A percentile compares a stretch with the other conserved stretches of the same genome.
phyloP scores from a whole-genome alignment of 2,797 vertebrate species.

The Lacerta bilineata region DNA sequence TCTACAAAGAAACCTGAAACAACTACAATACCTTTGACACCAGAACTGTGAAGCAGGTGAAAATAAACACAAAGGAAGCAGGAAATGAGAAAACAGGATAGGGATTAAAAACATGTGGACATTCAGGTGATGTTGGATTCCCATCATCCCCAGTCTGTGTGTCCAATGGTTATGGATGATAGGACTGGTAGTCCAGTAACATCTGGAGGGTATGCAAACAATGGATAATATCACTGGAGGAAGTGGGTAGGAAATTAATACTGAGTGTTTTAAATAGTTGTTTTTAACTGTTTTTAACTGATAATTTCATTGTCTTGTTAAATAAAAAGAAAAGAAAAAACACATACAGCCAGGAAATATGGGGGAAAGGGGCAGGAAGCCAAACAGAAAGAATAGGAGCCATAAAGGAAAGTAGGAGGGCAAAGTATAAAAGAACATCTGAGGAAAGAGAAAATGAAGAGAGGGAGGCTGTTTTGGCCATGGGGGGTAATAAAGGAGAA shows the following conservation, averaged over 20 bases:
- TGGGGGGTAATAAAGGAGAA: background rate
- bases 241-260: no score
- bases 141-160: no score
- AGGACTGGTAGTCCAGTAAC: no score
- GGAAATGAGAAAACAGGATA: no score
- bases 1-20: background rate
- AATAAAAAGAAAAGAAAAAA: background rate
- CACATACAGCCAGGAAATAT: background rate
- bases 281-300: no score
- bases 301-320: no score
- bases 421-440: background rate
- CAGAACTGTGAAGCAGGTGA: background rate
- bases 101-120: no score
- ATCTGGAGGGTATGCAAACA: no score
- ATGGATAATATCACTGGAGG: background rate
- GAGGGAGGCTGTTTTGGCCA: background rate
- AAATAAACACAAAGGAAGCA: background rate
- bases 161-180: no score
- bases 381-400: background rate
- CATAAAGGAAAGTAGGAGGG: background rate
- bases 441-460: background rate
- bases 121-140: no score
- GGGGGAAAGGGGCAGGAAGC: background rate
- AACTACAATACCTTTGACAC: background rate
- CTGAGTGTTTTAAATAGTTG: no score